Conservation (phyloP, 2,113 vertebrate species). For the Chiloscyllium plagiosum region DNA sequence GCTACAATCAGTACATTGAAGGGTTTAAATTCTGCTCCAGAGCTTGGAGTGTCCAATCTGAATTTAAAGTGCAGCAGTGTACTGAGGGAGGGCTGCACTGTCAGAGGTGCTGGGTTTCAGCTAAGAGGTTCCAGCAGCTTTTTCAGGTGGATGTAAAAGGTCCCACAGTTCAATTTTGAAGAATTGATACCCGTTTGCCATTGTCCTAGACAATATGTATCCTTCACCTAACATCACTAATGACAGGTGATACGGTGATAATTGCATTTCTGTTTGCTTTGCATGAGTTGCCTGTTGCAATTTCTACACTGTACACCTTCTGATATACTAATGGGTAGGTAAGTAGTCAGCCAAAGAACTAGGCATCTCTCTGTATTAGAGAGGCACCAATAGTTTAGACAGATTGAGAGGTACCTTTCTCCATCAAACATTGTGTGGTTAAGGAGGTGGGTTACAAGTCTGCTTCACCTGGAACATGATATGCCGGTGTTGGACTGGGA, state of each 20-base stretch:
- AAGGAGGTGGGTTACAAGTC: too few relatives aligned
- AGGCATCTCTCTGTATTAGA: too few relatives aligned
- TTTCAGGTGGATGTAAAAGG: not conserved
- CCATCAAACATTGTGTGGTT: too few relatives aligned
- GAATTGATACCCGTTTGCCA: not conserved
- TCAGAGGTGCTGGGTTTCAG: not conserved
- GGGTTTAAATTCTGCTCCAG: not conserved
- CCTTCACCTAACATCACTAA: not conserved
- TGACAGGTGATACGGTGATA: not conserved
- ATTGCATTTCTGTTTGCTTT: not conserved
- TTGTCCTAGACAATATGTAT: not conserved
- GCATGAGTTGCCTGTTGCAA: not conserved
- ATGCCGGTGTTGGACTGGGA: too few relatives aligned
- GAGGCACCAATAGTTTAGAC: too few relatives aligned
- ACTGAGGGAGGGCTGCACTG: not conserved
- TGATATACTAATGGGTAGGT: too few relatives aligned
- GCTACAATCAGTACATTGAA: too few relatives aligned
- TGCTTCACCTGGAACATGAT: too few relatives aligned
- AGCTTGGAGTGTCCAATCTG: not conserved
- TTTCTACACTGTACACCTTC: too few relatives aligned
- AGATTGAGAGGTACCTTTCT: too few relatives aligned
- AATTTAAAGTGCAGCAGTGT: not conserved
- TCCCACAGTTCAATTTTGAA: not conserved
- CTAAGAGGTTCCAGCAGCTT: not conserved
- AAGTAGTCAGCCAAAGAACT: too few relatives aligned